These are phyloP conservation scores for Conops quadrifasciatus DNA, from an alignment of 2,888 invertebrate genomes.

Conservation along the genomic window DNA sequence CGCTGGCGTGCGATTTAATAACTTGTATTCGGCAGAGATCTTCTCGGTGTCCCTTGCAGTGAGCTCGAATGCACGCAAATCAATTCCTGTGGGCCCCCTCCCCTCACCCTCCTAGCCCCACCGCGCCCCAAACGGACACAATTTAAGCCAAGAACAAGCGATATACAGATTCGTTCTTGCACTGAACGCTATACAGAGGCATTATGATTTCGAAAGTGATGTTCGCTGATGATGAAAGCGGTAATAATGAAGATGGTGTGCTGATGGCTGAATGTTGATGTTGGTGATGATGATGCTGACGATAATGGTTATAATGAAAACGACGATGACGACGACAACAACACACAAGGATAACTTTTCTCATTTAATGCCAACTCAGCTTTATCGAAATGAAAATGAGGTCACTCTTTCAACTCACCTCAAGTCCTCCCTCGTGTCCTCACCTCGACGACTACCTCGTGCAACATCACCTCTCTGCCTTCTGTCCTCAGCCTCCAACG, in stretches of 20 bases:
- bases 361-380: conserved; percentile 26
- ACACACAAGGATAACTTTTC: conserved; percentile 35
- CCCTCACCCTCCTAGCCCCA: too few relatives aligned
- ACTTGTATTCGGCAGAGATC: too few relatives aligned
- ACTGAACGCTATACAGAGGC: background rate
- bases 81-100: too few relatives aligned
- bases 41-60: too few relatives aligned
- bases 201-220: too few relatives aligned
- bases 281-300: conserved; percentile 40
- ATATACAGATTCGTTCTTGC: background rate
- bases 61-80: too few relatives aligned
- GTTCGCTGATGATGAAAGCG: too few relatives aligned
- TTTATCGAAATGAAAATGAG: conserved; percentile 28
- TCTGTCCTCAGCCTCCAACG: too few relatives aligned
- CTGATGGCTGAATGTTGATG: conserved; percentile 43
- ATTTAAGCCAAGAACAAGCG: too few relatives aligned
- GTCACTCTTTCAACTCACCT: background rate
- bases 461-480: too few relatives aligned
- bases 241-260: conserved; percentile 35
- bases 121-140: too few relatives aligned
- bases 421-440: background rate
- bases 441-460: background rate
- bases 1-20: too few relatives aligned
- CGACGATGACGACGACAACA: background rate
- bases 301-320: conserved; percentile 25